Evolutionary conservation across 2,888 invertebrate species (phyloP), one percentile per base, ranked within the genome.

Genomic region (Nemotelus nigrinus): DNA sequence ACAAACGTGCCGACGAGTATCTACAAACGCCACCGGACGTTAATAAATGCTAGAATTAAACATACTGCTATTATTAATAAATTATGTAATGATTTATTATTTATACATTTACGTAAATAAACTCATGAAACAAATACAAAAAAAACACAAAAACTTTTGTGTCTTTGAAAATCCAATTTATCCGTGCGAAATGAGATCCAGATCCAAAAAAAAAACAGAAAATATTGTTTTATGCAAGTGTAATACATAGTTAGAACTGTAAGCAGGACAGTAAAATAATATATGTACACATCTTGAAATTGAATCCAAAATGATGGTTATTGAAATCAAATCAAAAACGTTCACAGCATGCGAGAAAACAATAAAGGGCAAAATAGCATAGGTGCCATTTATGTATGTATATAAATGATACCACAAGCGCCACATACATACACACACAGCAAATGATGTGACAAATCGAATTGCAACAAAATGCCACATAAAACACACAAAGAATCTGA

Each of bases 1-100:
- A 98, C 90, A 95, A 94, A 88, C 91, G 98, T 84, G 94, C 96
- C 82, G 97, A 97, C 88, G 95, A 96, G 85, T 97, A 91, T 90
- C 92, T 97, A 83, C 89, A 93, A 82, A 93, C 96, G 79, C 93
- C 95, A 84, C 94, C 94, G 80, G 95, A 96, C 89, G 93, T 93
- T 82, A 94, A 94, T 90, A 93, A 93, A 88, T 95, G 93, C 93
- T 95, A 94, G 92, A 81, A 76, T 64, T 65, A 65, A 58, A 25
- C 25, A 25, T 72, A 72, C 58, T 72, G 55, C 60, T 72, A 50
- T 55, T 65, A 65, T 65, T 65, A 64, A 64, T 76, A 76, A 65
- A 76, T 65, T 76, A 76, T 76, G 39, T 48, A 75, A 65, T 74
- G 74, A 76, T 76, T 65, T 76, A 76, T 76, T 76, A 65, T 76